Evolutionary conservation across 1,140 invertebrate genomes (phyloP).

Genomic region (Yoshiicerus persimilis): DNA sequence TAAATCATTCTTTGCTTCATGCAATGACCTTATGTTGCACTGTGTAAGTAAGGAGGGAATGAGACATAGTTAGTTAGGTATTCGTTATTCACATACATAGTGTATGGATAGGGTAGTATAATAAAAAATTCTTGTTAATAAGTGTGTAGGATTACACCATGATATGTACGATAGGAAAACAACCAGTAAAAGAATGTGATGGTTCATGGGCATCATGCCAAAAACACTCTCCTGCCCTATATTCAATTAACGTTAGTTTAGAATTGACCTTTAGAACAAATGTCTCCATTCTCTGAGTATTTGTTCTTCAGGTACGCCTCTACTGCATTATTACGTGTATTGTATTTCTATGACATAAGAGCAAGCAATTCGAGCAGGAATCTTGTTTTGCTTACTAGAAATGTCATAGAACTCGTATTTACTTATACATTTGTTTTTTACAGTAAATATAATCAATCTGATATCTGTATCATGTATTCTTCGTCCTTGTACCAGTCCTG

Average conservation of each 20-base stretch:
- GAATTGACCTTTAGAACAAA: conserved; percentile 14
- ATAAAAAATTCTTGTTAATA: not conserved
- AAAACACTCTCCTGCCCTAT: conserved; percentile 22
- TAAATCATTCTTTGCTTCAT: not conserved
- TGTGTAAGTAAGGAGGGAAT: not conserved
- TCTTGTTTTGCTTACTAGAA: not conserved
- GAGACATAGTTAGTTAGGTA: not conserved
- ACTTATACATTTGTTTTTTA: not conserved
- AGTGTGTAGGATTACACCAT: not conserved
- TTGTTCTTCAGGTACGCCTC: not conserved
- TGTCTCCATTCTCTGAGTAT: not conserved
- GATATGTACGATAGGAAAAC: not conserved
- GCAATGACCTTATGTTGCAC: not conserved
- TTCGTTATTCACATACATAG: not conserved
- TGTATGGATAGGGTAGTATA: not conserved
- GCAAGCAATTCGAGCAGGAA: not conserved
- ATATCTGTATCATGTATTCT: not conserved
- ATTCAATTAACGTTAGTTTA: conserved; percentile 4
- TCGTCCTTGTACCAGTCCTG: not conserved
- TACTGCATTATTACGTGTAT: too few relatives aligned
- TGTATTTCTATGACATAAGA: not conserved
- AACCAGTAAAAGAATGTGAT: not conserved
- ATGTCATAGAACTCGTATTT: not conserved
- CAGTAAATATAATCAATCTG: not conserved
- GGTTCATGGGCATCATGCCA: conserved; percentile 6